Evolutionary conservation across 2,797 vertebrate species (phyloP), one percentile per base, ranked within the genome.

Genomic region (Anguilla obscura): DNA sequence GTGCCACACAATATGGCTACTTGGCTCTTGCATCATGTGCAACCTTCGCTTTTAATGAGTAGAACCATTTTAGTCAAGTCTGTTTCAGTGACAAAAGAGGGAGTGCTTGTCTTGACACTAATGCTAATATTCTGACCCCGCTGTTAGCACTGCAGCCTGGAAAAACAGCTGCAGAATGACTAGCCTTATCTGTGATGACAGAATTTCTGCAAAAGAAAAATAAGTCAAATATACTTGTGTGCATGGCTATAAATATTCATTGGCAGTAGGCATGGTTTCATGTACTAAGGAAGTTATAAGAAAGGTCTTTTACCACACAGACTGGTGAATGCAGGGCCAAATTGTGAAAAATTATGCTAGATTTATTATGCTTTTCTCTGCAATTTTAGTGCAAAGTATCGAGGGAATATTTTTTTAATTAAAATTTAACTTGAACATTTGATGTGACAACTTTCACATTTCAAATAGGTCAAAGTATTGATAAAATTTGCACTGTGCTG

Each of bases 161-260:
- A 84, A 84, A 84, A 48, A 84, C 58, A 86, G 54, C 66, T 54
- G 33, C 63, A 86, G 63, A 71, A 27, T 83, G 85, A 83, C 74
- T 86, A 82, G 71, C 40, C 85, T 86, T 12, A 3, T 52, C n/a
- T 66, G 45, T 52, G 48, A 86, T 60, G 71, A 63, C 54, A 76
- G 56, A 27, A 56, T 58, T 86, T 86, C 50, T 60, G n/a, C 83
- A 66, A 80, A 86, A 83, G 84, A 69, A 58, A 30, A 88, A 76
- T 85, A 85, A 85, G 84, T 88, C 76, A 86, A 82, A 69, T n/a
- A 48, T 82, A 24, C 54, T 40, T 45, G 45, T 85, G 45, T 40
- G 76, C 60, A 54, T 3, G n/a, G 74, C 45, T 86, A 86, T 83
- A 86, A 86, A 88, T 86, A 86, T 83, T 76, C 33, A 33, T 50